Evolutionary conservation across 2,888 invertebrate genomes (phyloP).

Genomic region (Lissocephala sabroskyi): DNA sequence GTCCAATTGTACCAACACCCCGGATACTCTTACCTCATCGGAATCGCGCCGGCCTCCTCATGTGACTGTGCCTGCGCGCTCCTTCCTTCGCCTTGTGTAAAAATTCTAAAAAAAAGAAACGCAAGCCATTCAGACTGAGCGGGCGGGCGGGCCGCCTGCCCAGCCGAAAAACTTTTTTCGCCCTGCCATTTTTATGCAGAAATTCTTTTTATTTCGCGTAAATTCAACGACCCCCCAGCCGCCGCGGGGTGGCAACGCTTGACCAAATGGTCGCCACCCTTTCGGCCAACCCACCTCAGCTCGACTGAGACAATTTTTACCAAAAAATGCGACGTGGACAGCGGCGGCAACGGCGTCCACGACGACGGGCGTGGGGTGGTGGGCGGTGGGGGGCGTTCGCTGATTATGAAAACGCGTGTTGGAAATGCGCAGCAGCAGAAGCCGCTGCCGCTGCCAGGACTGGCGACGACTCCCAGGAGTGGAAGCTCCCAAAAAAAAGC

Average conservation of each 20-base stretch:
- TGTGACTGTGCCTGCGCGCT: too few relatives aligned
- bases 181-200: slow-evolving; percentile 50
- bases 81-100: neutral
- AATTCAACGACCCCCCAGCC: slow-evolving; percentile 24
- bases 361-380: too few relatives aligned
- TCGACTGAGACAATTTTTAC: neutral
- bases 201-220: slow-evolving; percentile 51
- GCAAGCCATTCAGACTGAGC: slow-evolving; percentile 50
- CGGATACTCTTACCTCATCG: too few relatives aligned
- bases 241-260: slow-evolving; percentile 44
- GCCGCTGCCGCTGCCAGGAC: neutral
- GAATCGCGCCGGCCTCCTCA: too few relatives aligned
- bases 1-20: slow-evolving; percentile 43
- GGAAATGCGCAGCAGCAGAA: slow-evolving; percentile 45
- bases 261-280: slow-evolving; percentile 63
- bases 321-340: too few relatives aligned
- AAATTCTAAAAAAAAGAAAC: slow-evolving; percentile 22
- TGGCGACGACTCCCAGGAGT: neutral
- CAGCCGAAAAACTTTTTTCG: slow-evolving; percentile 31
- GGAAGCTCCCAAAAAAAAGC: too few relatives aligned
- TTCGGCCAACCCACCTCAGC: neutral
- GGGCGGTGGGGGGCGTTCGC: slow-evolving; percentile 12
- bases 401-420: slow-evolving; percentile 57
- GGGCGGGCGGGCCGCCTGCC: slow-evolving; percentile 38
- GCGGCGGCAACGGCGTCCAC: too few relatives aligned